These are phyloP conservation scores for Alfaro cultratus DNA, from an alignment of 2,797 vertebrate species.

Conservation along the genomic window DNA sequence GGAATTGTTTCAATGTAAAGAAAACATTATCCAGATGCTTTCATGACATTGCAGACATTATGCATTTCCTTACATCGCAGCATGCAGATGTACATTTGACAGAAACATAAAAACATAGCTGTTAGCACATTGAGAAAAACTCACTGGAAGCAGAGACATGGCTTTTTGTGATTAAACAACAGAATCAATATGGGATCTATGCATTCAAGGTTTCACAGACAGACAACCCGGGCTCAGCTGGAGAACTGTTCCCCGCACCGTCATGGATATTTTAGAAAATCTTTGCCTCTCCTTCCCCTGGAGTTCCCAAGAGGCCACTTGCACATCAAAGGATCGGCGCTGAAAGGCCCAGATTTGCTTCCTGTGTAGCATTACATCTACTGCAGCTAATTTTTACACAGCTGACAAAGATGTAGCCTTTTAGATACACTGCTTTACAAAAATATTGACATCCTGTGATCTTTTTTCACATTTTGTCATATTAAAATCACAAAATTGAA, in stretches of 20 bases:
- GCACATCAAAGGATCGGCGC: conserved; percentile 67
- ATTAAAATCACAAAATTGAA: background rate
- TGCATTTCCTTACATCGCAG: background rate
- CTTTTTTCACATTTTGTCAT: background rate
- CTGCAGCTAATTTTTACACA: conserved; percentile 51
- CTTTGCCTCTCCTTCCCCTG: conserved; percentile 57
- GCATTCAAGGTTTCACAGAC: conserved; percentile 14
- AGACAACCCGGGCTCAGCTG: conserved; percentile 27
- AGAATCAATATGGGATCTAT: conserved; percentile 4
- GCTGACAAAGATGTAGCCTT: conserved; percentile 36
- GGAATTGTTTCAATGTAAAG: conserved; percentile 23
- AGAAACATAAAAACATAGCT: background rate
- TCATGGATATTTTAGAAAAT: conserved; percentile 52
- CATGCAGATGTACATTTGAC: background rate
- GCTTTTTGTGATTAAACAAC: conserved; percentile 9
- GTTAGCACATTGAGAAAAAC: background rate
- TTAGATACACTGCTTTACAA: conserved; percentile 1
- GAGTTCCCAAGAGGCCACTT: conserved; percentile 60
- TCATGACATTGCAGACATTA: background rate
- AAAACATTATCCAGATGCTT: background rate
- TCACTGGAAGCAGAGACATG: background rate
- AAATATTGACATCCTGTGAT: background rate
- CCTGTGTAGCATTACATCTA: conserved; percentile 42
- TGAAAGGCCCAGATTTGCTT: conserved; percentile 54
- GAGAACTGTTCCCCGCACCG: conserved; percentile 44